phyloP scores from a whole-genome alignment of 2,888 invertebrate species.

The Nephrotoma flavescens region DNA sequence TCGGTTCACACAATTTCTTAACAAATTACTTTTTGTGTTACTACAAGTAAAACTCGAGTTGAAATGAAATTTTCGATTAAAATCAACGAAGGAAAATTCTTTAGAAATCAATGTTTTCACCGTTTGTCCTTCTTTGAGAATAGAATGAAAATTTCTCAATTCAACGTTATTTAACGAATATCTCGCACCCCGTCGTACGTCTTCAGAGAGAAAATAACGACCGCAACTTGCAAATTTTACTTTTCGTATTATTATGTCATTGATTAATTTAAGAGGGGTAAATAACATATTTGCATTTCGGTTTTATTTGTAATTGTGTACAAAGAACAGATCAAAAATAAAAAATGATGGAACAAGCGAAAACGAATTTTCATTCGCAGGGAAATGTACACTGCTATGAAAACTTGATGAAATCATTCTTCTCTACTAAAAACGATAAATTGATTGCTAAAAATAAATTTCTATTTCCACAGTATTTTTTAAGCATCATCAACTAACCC shows the following conservation, averaged over 20 bases:
- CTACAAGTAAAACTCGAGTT: background rate
- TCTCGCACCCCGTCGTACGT: background rate
- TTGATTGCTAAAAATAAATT: background rate
- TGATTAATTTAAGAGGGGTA: background rate
- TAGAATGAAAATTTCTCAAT: background rate
- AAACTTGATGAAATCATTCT: background rate
- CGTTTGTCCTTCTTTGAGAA: background rate
- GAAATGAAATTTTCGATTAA: background rate
- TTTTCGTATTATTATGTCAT: background rate
- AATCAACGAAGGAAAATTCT: background rate
- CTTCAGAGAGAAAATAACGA: background rate
- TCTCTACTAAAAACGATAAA: background rate
- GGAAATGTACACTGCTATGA: background rate
- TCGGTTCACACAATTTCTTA: background rate
- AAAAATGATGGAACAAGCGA: background rate
- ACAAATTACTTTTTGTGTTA: background rate
- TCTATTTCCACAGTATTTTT: background rate
- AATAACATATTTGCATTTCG: background rate
- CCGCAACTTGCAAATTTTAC: background rate
- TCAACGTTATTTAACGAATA: background rate
- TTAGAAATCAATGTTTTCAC: background rate
- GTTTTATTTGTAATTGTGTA: background rate
- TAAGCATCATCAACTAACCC: background rate
- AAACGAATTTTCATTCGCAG: background rate
- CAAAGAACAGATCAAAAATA: background rate